phyloP scores from a whole-genome alignment of 2,113 vertebrate species.

The Syngnathoides biaculeatus region DNA sequence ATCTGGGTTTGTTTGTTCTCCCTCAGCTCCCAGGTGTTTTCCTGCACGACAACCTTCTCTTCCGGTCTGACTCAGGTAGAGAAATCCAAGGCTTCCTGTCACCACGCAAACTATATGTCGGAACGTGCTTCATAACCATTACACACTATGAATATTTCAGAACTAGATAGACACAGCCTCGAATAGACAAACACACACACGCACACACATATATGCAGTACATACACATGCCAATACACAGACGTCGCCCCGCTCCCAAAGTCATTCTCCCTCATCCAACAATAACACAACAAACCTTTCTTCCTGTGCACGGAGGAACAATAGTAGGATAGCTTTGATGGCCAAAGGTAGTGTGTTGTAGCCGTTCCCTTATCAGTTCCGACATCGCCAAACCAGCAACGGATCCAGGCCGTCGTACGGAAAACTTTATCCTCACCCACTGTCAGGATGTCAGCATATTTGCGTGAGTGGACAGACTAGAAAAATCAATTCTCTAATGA shows the following conservation, averaged over 20 bases:
- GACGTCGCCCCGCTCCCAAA: conserved; percentile 23
- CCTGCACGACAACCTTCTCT: conserved; percentile 55
- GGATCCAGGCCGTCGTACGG: conserved; percentile 38
- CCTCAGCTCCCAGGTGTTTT: conserved; percentile 69
- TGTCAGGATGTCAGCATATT: conserved; percentile 28
- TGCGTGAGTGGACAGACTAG: conserved; percentile 7
- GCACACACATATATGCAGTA: background rate
- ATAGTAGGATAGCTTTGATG: conserved; percentile 78
- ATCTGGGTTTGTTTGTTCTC: conserved; percentile 67
- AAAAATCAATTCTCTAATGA: background rate
- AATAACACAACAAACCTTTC: conserved; percentile 73
- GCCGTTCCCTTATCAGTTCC: conserved; percentile 46
- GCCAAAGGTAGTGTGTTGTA: conserved; percentile 54
- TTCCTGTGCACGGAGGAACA: conserved; percentile 73
- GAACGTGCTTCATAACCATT: conserved; percentile 2
- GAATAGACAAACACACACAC: conserved; percentile 4
- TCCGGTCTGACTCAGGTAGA: conserved; percentile 69
- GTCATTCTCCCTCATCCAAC: conserved; percentile 66
- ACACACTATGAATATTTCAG: background rate
- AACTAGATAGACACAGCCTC: background rate
- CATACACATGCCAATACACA: background rate
- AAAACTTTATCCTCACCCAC: conserved; percentile 15
- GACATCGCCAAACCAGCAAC: conserved; percentile 47
- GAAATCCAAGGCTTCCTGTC: conserved; percentile 19
- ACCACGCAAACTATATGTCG: background rate